Evolutionary conservation across 2,888 invertebrate species (phyloP), one percentile per base, ranked within the genome.

Genomic region (Crioceris asparagi): DNA sequence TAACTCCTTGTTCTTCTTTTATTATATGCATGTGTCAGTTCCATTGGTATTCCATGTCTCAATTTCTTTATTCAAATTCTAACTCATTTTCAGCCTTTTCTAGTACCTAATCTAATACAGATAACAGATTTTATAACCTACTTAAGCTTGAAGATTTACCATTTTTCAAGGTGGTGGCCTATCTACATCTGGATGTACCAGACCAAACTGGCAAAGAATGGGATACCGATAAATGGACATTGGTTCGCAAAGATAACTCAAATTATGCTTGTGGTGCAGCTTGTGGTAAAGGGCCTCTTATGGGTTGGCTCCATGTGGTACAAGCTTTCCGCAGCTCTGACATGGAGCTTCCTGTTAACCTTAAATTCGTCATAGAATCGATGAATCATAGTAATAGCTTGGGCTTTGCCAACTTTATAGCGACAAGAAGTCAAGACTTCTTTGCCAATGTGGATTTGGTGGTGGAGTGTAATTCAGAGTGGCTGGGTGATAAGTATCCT

Each of bases 291-390:
- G 65, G 64, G 1, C 56, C 62, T 1, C 43, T 68, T 16, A 47
- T 68, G 33, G 58, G 59, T 38, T 69, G 68, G 60, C 53, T 68
- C 23, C 65, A 66, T 34, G 61, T 60, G 1, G 50, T 68, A 8
- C 51, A 62, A 39, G 59, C 58, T 3, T 33, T 33, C 18, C 11
- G n/a, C n/a, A n/a, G n/a, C n/a, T 47, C 54, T 2, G 50, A 57
- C 5, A 50, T 62, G 7, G 54, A 57, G 7, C 12, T 68, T 2
- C 69, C 69, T 1, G 60, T 68, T 2, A 68, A 68, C 45, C 45
- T 69, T 3, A 66, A 65, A 48, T 63, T 68, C 38, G 56, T 67
- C 17, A 59, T 61, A 43, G 66, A 68, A 46, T 61, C 63, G 1
- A 65, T 65, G 64, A 50, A 64, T 39, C 60, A 64, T 37, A 54